Evolutionary conservation across 2,888 invertebrate genomes (phyloP), one percentile per base, ranked within the genome.

Genomic region (Axea sp.): DNA sequence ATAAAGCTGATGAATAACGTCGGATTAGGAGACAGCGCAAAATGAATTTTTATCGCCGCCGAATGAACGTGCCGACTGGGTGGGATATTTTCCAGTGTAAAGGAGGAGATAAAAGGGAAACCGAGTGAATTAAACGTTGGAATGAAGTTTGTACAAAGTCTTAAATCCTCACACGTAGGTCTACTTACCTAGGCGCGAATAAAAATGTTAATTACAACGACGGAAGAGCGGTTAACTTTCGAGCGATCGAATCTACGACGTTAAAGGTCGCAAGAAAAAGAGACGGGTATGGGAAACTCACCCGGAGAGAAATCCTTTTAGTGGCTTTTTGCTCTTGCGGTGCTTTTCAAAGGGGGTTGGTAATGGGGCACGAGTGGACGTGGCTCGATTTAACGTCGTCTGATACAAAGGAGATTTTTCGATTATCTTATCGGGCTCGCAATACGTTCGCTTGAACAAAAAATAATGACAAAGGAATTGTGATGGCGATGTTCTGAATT

Each of bases 191-290:
- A 6, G 26, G 39, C 33, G 65, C 39, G 73, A 73, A 67, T 60
- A 60, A 65, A 67, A 67, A 73, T 67, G 73, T 73, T 73, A 73
- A 73, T 73, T 55, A 73, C 67, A 26, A 45, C 65, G 45, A 17
- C 55, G 45, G 45, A 60, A 60, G 67, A 37, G 41, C 47, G 39
- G 67, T 73, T 62, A 57, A 73, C 47, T 73, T 62, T 47, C 41
- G 19, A 12, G 62, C 41, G 55, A 73, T 67, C 73, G 55, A 67
- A 73, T 68, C 73, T 62, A 28, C 30, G 9, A 12, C 24, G 26
- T 9, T 35, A 6, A n/a, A n/a, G 30, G 31, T 5, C 9, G 24
- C 22, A 19, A 1, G 8, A 12, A 9, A 30, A 6, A 12, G 7
- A 7, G 11, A 7, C 24, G 24, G 41, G 9, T 30, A 15, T 12